Evolutionary conservation across 2,113 vertebrate species (phyloP).

Genomic region (Gymnarchus niloticus): DNA sequence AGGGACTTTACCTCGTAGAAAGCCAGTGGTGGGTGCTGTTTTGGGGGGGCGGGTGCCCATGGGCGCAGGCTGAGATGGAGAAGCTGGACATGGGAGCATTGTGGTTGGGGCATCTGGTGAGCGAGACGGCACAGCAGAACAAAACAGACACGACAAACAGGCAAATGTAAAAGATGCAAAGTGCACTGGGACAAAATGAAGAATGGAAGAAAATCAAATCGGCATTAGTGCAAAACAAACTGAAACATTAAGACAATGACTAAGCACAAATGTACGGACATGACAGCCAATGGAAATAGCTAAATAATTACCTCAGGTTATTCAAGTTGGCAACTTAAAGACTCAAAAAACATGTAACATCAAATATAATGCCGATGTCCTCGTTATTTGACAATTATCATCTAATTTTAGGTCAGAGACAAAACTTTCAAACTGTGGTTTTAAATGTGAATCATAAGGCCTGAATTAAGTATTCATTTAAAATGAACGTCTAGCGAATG

Average conservation of each 20-base stretch:
- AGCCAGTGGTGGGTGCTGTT: slow-evolving; percentile 35
- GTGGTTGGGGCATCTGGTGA: slow-evolving; percentile 33
- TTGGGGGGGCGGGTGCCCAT: neutral
- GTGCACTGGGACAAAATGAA: neutral
- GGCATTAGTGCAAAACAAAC: neutral
- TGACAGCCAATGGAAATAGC: neutral
- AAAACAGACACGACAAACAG: slow-evolving; percentile 33
- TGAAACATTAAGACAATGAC: neutral
- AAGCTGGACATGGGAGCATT: slow-evolving; percentile 23
- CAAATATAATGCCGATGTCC: neutral
- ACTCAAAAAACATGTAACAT: neutral
- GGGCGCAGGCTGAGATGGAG: slow-evolving; percentile 22
- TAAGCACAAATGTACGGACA: neutral
- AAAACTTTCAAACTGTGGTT: neutral
- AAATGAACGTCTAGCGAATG: neutral
- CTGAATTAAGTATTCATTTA: neutral
- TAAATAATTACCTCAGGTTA: neutral
- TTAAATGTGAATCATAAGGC: neutral
- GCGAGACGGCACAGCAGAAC: slow-evolving; percentile 28
- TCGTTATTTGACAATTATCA: neutral
- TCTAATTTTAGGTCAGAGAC: neutral
- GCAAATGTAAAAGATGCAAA: neutral
- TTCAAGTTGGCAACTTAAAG: neutral
- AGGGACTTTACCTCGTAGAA: slow-evolving; percentile 28
- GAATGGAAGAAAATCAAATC: neutral